These are phyloP conservation scores for Albula glossodonta DNA, from an alignment of 2,113 vertebrate species.

Conservation along the genomic window DNA sequence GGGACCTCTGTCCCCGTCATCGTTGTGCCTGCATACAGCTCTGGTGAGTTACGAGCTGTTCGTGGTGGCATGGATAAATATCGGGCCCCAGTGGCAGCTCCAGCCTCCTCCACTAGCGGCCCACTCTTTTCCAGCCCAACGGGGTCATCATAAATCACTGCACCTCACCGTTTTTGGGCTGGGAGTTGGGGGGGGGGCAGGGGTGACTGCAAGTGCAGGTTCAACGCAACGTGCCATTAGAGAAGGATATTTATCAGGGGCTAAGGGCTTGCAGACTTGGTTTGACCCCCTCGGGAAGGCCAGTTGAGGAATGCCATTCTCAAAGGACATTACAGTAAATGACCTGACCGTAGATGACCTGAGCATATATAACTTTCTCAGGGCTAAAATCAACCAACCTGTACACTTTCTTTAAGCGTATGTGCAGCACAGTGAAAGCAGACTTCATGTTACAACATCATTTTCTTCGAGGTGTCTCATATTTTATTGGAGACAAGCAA, in stretches of 20 bases:
- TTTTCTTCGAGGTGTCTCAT: too few species aligned
- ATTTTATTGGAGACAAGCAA: too few species aligned
- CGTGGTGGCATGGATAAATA: slow-evolving; percentile 28
- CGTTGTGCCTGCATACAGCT: slow-evolving; percentile 9
- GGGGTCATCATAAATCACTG: slow-evolving; percentile 6
- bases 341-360: too few species aligned
- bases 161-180: not conserved
- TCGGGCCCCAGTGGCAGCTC: slow-evolving; percentile 28
- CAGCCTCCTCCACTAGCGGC: slow-evolving; percentile 6
- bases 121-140: not conserved
- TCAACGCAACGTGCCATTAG: not conserved
- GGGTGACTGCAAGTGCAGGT: not conserved
- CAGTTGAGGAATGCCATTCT: not conserved
- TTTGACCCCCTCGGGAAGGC: not conserved
- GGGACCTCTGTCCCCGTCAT: slow-evolving; percentile 28
- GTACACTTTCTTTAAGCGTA: too few species aligned
- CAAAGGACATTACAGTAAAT: not conserved
- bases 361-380: too few species aligned
- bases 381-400: too few species aligned
- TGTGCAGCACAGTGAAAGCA: too few species aligned
- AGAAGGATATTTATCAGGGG: not conserved
- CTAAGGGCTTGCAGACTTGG: not conserved
- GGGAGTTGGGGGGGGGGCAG: not conserved
- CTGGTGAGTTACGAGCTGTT: slow-evolving; percentile 31
- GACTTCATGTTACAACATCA: too few species aligned